Percentiles rank a stretch among this genome's conserved stretches.
phyloP scores from a whole-genome alignment of 2,888 invertebrate species.

The Xylota sylvarum region DNA sequence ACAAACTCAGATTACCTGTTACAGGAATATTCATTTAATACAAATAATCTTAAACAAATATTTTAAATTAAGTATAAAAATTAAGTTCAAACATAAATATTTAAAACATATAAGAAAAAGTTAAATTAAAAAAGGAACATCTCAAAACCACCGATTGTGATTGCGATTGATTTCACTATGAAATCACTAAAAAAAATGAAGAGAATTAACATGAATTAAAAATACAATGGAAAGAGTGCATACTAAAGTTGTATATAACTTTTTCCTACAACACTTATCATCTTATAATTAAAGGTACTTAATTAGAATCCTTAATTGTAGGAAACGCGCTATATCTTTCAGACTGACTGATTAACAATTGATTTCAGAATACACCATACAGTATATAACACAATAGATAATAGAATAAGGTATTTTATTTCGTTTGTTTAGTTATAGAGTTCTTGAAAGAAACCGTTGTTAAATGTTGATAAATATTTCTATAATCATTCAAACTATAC shows the following conservation, averaged over 20 bases:
- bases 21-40: constrained; percentile 68
- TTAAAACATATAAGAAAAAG: constrained; percentile 78
- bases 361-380: constrained; percentile 63
- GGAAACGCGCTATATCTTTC: constrained; percentile 62
- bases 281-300: constrained; percentile 54
- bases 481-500: constrained; percentile 19
- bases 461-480: constrained; percentile 32
- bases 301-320: constrained; percentile 49
- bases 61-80: constrained; percentile 70
- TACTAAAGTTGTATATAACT: constrained; percentile 32
- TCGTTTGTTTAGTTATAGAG: constrained; percentile 39
- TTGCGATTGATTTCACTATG: constrained; percentile 82
- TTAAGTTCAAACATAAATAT: constrained; percentile 72
- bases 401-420: constrained; percentile 52
- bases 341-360: constrained; percentile 67
- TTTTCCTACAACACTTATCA: constrained; percentile 43
- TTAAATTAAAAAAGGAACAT: constrained; percentile 58
- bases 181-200: constrained; percentile 78
- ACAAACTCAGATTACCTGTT: constrained; percentile 62
- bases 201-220: constrained; percentile 66
- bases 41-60: constrained; percentile 62
- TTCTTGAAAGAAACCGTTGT: constrained; percentile 26
- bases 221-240: constrained; percentile 38
- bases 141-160: constrained; percentile 85
- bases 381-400: constrained; percentile 55